These are phyloP conservation scores for Cassiopea andromeda DNA, from an alignment of 30 jellyfish, hydroid and myxozoan species.

Conservation along the genomic window DNA sequence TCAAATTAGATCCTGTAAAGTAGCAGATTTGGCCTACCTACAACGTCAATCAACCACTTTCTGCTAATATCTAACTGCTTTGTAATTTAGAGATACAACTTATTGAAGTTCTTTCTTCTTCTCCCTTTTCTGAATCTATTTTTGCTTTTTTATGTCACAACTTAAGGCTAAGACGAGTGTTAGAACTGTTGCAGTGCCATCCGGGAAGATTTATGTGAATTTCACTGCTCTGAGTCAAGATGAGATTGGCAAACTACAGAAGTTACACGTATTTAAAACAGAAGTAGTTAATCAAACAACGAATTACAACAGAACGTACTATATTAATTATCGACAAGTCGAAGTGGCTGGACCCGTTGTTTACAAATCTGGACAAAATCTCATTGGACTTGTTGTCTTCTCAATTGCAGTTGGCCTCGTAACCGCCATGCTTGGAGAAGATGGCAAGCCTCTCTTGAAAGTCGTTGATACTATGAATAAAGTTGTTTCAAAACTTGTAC, in stretches of 20 bases:
- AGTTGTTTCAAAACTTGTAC: constrained; percentile 62
- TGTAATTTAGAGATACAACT: not conserved
- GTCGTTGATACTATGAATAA: constrained; percentile 56
- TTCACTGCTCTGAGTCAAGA: not conserved
- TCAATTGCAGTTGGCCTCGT: constrained; percentile 80
- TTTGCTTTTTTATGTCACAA: not conserved
- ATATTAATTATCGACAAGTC: constrained; percentile 19
- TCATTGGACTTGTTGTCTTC: constrained; percentile 75
- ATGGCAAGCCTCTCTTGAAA: constrained; percentile 42
- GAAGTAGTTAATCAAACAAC: constrained; percentile 12
- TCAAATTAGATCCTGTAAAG: not conserved
- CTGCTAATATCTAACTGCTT: not conserved
- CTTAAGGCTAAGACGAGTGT: constrained; percentile 57
- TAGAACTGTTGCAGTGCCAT: constrained; percentile 11
- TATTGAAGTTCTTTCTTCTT: not conserved
- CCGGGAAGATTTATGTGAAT: constrained; percentile 17
- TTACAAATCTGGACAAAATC: constrained; percentile 68
- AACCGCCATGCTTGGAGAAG: constrained; percentile 62
- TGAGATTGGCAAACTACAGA: constrained; percentile 21
- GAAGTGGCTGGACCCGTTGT: constrained; percentile 52
- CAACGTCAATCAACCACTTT: not conserved
- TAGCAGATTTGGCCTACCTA: not conserved
- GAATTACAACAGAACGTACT: constrained; percentile 37
- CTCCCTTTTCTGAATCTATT: not conserved
- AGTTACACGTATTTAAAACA: constrained; percentile 25